These are phyloP conservation scores for Glandiceps talaboti DNA, from an alignment of 53 echinoderm and acorn worm species.

Conservation along the genomic window DNA sequence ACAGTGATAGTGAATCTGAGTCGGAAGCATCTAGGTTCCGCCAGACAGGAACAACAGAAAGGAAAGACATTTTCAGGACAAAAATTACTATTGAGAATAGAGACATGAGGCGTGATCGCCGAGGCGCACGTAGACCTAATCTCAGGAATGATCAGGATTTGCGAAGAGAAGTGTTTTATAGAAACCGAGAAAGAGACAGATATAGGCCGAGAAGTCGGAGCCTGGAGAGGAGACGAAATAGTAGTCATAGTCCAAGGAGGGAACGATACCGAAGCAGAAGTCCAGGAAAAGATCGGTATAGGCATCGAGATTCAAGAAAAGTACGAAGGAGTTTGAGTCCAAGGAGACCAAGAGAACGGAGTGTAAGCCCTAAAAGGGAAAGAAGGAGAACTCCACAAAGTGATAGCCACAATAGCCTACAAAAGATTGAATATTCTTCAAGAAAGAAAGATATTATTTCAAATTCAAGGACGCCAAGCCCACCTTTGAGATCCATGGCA, in stretches of 20 bases:
- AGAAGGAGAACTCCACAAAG: background rate
- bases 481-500: background rate
- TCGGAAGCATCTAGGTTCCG: background rate
- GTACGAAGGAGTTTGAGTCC: background rate
- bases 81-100: background rate
- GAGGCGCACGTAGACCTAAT: background rate
- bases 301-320: background rate
- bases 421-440: no score
- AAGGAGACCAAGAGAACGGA: background rate
- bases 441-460: no score
- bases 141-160: background rate
- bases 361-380: background rate
- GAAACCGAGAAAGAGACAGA: background rate
- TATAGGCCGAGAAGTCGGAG: background rate
- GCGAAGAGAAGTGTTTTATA: background rate
- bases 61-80: background rate
- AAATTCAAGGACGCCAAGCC: background rate
- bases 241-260: background rate
- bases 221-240: background rate
- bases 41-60: slow-evolving; percentile 8
- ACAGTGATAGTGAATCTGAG: background rate
- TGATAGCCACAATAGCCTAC: no score
- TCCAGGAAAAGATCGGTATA: background rate
- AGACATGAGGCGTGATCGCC: background rate
- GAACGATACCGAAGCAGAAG: background rate